Conservation (phyloP, 2,888 invertebrate genomes). For the Lamproptera curius region DNA sequence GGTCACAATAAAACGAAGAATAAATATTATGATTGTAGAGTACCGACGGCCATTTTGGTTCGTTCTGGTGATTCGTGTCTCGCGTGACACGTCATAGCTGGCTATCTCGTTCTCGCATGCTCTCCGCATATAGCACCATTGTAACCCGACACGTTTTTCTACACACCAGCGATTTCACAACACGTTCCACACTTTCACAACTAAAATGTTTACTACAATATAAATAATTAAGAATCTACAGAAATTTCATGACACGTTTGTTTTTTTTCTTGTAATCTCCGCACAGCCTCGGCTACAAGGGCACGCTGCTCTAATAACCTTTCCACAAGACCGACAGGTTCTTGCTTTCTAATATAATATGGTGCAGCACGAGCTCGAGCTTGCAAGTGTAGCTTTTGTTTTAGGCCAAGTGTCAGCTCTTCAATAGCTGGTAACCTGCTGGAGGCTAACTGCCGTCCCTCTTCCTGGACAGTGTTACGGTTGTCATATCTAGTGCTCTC, state of each 20-base stretch:
- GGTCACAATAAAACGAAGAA: constrained; percentile 74
- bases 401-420: constrained; percentile 70
- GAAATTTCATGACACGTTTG: constrained; percentile 71
- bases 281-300: constrained; percentile 74
- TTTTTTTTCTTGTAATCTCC: constrained; percentile 73
- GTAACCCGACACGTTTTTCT: constrained; percentile 76
- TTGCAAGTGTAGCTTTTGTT: constrained; percentile 75
- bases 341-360: constrained; percentile 75
- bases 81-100: constrained; percentile 71
- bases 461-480: constrained; percentile 43
- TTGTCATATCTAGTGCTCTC: constrained; percentile 64
- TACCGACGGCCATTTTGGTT: constrained; percentile 75
- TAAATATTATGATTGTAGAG: constrained; percentile 78
- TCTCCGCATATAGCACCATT: constrained; percentile 78
- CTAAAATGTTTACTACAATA: constrained; percentile 65
- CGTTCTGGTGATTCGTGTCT: constrained; percentile 73
- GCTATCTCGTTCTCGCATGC: constrained; percentile 68
- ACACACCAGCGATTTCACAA: constrained; percentile 78
- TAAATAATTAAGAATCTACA: constrained; percentile 71
- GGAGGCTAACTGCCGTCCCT: constrained; percentile 52
- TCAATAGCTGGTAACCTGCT: constrained; percentile 68
- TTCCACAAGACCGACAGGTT: constrained; percentile 73
- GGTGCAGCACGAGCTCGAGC: constrained; percentile 72
- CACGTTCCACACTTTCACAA: constrained; percentile 76
- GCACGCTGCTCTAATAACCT: constrained; percentile 69